Evolutionary conservation across 2,888 invertebrate species (phyloP), one percentile per base, ranked within the genome.

Genomic region (Poecilus cupreus): DNA sequence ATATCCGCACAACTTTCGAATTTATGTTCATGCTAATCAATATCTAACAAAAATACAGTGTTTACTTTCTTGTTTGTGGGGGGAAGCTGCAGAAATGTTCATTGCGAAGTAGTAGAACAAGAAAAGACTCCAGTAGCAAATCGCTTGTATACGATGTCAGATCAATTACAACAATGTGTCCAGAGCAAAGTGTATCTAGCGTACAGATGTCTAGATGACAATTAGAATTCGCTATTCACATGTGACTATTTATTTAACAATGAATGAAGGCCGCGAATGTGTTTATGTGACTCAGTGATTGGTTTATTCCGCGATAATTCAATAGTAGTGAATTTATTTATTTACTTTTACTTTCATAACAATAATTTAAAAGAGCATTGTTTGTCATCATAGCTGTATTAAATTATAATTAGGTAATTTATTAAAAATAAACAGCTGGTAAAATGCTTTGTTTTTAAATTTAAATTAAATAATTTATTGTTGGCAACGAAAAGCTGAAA

Each of bases 51-150:
- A 72, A 72, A 46, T 72, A 72, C 46, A 10, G 46, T 72, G 22
- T 72, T 72, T 72, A 72, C 72, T 43, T 72, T 72, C 72, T 26
- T 46, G 5, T 13, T n/a, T 13, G 18, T 37, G 76, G 77, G 77
- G 77, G 77, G 77, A 77, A 77, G 77, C 77, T 77, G 43, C 77
- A 77, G 60, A 77, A 77, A 54, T 77, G 57, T 37, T 39, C 77
- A 60, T 60, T 77, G 54, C 77, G 24, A 72, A 46, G 64, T 68
- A 32, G 16, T 10, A 18, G 32, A 32, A 24, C n/a, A 60, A 26
- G 5, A 51, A 8, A 20, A 3, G 43, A 43, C 43, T 43, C 13
- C 51, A 68, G 64, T 68, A 37, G 64, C 37, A 18, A 68, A 18
- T 37, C 32, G 16, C 10, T 32, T 68, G 37, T 37, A 22, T 60